Base-by-base conservation (phyloP, 30 jellyfish, hydroid and myxozoan genomes). In the Aurelia aurita region DNA sequence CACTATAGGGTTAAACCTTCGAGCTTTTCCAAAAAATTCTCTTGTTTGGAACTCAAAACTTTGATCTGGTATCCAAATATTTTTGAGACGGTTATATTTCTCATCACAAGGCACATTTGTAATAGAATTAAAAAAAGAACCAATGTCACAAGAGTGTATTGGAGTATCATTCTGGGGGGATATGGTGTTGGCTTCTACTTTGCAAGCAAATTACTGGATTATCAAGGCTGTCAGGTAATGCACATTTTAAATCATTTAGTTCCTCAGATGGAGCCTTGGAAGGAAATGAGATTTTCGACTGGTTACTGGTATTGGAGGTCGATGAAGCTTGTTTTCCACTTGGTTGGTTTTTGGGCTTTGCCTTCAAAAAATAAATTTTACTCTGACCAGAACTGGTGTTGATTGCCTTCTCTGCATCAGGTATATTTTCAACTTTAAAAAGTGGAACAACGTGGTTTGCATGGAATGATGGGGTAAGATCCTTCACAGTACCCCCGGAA, bases 111-210 rank as follows among this genome's bases (percentile, higher is more conserved):
- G 12, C 19, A 71, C 31, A 22, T 35, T 13, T 5, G 31, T 47
- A 28, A 28, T 9, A 10, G 6, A 8, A 11, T 31, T 31, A 28
- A 5, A 66, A 23, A 66, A 11, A 6, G 16, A 26, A 11, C 78
- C 78, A 66, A 66, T 28, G 27, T 66, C 78, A 32, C 28, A 66
- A 7, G 78, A 16, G 13, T n/a, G n/a, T n/a, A n/a, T n/a, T n/a
- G n/a, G n/a, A n/a, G n/a, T n/a, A n/a, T n/a, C n/a, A n/a, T 62
- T 26, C 3, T 62, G 1, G 2, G 43, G 8, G 3, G 25, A 18
- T 5, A 18, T 15, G 25, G 25, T 15, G 25, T 15, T 54, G 65
- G 25, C 65, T 21, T 15, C 25, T 15, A 5, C 65, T 15, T 18
- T 21, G 21, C 21, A n/a, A n/a, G n/a, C n/a, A 15, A 18, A 54